Evolutionary conservation across 2,797 vertebrate genomes (phyloP).

Genomic region (Gallinago stenura): DNA sequence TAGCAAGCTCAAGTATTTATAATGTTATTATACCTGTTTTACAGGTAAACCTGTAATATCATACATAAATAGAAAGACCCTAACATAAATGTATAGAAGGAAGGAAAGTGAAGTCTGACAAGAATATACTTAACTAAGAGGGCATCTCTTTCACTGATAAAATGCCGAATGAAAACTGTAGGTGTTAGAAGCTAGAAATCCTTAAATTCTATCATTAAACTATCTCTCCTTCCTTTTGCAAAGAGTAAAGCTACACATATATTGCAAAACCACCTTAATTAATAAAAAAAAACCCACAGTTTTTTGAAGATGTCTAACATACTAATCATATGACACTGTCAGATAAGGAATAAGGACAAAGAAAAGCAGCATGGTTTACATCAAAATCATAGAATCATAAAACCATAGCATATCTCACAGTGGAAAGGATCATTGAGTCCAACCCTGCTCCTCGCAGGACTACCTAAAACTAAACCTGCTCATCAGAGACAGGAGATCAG

Average conservation of each 20-base stretch:
- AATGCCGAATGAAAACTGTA: neutral
- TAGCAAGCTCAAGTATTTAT: neutral
- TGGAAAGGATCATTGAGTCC: neutral
- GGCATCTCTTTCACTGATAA: neutral
- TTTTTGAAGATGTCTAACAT: neutral
- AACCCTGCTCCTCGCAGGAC: neutral
- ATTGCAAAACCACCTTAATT: neutral
- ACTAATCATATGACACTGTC: neutral
- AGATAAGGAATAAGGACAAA: neutral
- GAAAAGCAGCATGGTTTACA: neutral
- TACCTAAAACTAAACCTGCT: neutral
- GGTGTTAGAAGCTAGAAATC: neutral
- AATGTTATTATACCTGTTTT: neutral
- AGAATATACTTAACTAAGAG: neutral
- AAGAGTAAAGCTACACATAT: neutral
- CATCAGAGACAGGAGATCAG: neutral
- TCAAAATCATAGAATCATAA: neutral
- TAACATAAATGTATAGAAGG: neutral
- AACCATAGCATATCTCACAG: neutral
- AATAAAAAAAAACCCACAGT: neutral
- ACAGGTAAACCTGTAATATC: neutral
- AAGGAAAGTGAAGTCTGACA: neutral
- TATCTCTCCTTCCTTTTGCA: neutral
- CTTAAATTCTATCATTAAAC: neutral
- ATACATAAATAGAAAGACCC: neutral